Percentiles rank a stretch among this genome's conserved stretches.
Conservation (phyloP, 2,888 invertebrate species). For the Ennomos erosarius region DNA sequence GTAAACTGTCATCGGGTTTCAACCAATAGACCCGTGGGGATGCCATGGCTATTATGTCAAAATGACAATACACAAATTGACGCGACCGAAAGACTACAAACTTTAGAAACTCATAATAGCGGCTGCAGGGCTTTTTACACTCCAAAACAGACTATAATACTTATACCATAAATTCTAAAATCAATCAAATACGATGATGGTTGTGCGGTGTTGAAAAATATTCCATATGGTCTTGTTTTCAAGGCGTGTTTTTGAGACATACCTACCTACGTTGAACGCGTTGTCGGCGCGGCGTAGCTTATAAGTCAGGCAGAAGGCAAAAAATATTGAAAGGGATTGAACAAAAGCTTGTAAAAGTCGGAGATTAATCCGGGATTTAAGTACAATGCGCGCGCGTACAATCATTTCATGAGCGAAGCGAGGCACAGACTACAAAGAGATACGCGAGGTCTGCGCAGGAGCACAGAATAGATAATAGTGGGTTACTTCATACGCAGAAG, state of each 20-base stretch:
- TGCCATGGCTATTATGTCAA: slow-evolving; percentile 82
- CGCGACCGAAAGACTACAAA: slow-evolving; percentile 81
- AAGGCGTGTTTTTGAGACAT: slow-evolving; percentile 39
- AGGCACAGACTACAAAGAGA: no score
- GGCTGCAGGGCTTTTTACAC: slow-evolving; percentile 25
- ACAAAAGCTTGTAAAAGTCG: slow-evolving; percentile 83
- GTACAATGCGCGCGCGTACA: slow-evolving; percentile 71
- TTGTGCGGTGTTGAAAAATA: slow-evolving; percentile 21
- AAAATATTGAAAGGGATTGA: slow-evolving; percentile 74
- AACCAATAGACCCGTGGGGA: slow-evolving; percentile 80
- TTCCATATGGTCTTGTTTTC: slow-evolving; percentile 27
- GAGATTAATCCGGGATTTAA: slow-evolving; percentile 83
- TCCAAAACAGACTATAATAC: slow-evolving; percentile 31
- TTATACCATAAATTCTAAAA: background rate
- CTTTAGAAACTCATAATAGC: slow-evolving; percentile 76
- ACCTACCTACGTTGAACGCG: slow-evolving; percentile 25
- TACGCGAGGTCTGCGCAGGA: slow-evolving; percentile 49
- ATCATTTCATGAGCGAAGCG: slow-evolving; percentile 64
- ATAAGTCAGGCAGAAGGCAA: slow-evolving; percentile 58
- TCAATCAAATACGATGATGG: background rate
- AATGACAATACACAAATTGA: slow-evolving; percentile 85
- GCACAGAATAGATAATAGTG: no score
- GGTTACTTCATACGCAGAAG: slow-evolving; percentile 43
- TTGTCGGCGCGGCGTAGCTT: slow-evolving; percentile 51
- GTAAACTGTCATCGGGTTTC: slow-evolving; percentile 79